Evolutionary conservation across 2,888 invertebrate genomes (phyloP).

Genomic region (Invenusta paracnida): DNA sequence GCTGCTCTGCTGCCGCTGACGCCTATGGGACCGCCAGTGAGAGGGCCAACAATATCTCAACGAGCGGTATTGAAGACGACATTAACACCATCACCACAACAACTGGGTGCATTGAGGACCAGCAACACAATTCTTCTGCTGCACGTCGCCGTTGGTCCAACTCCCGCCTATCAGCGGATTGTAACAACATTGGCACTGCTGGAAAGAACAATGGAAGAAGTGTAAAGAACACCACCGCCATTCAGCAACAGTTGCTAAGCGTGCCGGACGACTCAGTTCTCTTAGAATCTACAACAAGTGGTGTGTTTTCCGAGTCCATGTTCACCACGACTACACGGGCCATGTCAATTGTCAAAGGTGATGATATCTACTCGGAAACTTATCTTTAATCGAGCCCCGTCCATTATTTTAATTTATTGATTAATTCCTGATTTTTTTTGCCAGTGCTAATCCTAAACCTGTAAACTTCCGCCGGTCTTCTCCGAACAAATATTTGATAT

Average conservation of each 20-base stretch:
- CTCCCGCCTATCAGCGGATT: too few relatives aligned
- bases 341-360: not conserved
- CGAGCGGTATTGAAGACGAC: not conserved
- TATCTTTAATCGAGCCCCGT: not conserved
- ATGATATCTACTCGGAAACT: not conserved
- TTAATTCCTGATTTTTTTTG: too few relatives aligned
- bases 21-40: not conserved
- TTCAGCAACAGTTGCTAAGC: not conserved
- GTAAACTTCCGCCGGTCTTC: too few relatives aligned
- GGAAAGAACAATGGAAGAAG: too few relatives aligned
- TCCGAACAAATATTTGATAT: too few relatives aligned
- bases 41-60: not conserved
- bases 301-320: not conserved
- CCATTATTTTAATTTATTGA: too few relatives aligned
- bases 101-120: too few relatives aligned
- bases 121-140: too few relatives aligned
- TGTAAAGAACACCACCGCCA: too few relatives aligned
- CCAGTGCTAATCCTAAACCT: too few relatives aligned
- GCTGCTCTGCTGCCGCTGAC: not conserved
- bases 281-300: not conserved
- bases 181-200: too few relatives aligned
- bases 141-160: too few relatives aligned
- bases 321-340: slow-evolving; percentile 5
- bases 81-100: not conserved
- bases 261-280: not conserved